Conservation (phyloP, 2,888 invertebrate species). For the Rhagonycha lutea region DNA sequence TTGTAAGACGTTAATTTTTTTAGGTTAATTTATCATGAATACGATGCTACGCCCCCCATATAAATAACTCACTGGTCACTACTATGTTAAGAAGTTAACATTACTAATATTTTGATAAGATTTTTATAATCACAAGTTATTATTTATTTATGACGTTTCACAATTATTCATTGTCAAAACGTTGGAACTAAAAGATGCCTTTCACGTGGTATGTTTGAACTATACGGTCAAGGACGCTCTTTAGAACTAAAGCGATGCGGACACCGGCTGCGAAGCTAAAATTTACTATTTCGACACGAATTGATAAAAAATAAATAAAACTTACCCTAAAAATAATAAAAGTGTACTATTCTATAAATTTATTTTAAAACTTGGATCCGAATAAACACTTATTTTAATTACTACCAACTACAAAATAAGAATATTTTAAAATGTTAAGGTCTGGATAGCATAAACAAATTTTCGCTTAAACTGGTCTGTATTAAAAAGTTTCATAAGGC, state of each 20-base stretch:
- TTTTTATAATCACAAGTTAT: not conserved
- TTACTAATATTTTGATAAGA: not conserved
- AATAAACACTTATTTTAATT: too few species aligned
- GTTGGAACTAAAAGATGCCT: not conserved
- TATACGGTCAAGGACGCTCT: not conserved
- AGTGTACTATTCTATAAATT: too few species aligned
- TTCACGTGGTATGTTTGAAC: not conserved
- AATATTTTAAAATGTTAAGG: too few species aligned
- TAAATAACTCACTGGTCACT: not conserved
- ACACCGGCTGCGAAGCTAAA: too few species aligned
- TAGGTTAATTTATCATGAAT: not conserved
- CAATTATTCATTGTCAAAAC: not conserved
- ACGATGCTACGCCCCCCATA: not conserved
- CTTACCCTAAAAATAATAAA: too few species aligned
- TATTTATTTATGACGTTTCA: not conserved
- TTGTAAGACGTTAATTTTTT: not conserved
- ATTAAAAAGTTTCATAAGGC: not conserved
- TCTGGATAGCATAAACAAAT: not conserved
- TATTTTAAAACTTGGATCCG: too few species aligned
- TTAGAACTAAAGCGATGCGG: too few species aligned
- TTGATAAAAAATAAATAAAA: too few species aligned
- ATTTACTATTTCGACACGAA: too few species aligned
- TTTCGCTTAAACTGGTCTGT: not conserved
- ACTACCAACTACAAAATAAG: too few species aligned
- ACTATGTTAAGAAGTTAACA: not conserved